A percentile compares a stretch with the other conserved stretches of the same genome.
Conservation (phyloP, 2,113 vertebrate species). For the Montifringilla adamsi region DNA sequence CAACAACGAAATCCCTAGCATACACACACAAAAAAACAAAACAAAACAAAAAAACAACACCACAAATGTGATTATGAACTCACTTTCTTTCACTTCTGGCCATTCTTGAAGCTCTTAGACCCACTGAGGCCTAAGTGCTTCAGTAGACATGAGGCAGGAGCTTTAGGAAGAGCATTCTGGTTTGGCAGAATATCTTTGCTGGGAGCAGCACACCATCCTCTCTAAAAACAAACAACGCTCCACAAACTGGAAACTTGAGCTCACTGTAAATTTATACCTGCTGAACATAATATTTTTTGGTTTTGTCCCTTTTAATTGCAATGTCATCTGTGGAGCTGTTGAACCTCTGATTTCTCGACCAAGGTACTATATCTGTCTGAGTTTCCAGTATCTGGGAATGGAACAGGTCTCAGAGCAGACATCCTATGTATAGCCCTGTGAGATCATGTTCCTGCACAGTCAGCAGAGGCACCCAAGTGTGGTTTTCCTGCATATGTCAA, state of each 20-base stretch:
- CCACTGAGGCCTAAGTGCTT: neutral
- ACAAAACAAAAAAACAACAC: fast-evolving
- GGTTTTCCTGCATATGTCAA: neutral
- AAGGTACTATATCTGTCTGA: neutral
- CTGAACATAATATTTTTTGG: fast-evolving
- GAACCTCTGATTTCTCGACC: neutral
- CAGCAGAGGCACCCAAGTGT: neutral
- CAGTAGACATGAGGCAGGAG: neutral
- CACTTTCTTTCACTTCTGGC: neutral
- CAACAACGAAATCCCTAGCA: neutral
- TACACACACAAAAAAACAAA: neutral
- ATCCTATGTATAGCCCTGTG: neutral
- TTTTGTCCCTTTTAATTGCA: neutral
- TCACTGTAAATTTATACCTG: neutral
- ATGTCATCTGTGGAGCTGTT: neutral
- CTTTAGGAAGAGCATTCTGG: neutral
- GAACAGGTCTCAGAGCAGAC: neutral
- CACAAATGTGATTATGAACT: neutral
- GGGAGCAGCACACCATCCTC: neutral
- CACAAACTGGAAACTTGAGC: neutral
- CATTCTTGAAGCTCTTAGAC: neutral
- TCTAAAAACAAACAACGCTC: neutral
- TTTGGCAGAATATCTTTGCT: neutral
- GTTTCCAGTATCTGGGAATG: neutral
- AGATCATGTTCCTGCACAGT: neutral